A percentile compares a stretch with the other conserved stretches of the same genome.
These are phyloP conservation scores for Cyprinodon tularosa DNA, from an alignment of 2,113 vertebrate species.

Conservation along the genomic window DNA sequence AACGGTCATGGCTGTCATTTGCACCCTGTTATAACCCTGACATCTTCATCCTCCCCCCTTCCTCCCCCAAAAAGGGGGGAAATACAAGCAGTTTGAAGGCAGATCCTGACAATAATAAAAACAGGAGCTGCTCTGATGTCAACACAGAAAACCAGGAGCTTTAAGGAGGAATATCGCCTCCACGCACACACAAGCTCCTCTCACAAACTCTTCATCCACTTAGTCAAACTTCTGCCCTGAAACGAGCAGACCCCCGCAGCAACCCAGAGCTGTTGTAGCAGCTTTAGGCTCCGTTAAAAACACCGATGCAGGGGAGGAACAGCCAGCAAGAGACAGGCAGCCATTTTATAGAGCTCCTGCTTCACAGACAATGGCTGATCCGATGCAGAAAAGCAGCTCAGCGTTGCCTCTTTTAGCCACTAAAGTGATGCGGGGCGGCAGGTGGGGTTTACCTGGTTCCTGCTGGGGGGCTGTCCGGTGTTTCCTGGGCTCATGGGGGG, in stretches of 20 bases:
- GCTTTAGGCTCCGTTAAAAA: slow-evolving; percentile 57
- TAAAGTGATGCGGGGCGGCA: slow-evolving; percentile 41
- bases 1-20: slow-evolving; percentile 54
- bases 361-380: slow-evolving; percentile 92
- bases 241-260: slow-evolving; percentile 45
- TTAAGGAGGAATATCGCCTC: slow-evolving; percentile 49
- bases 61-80: not conserved
- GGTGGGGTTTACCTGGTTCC: slow-evolving; percentile 87
- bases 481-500: slow-evolving; percentile 93
- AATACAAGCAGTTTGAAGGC: not conserved
- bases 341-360: slow-evolving; percentile 91
- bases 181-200: slow-evolving; percentile 49
- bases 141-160: slow-evolving; percentile 39
- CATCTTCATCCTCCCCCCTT: slow-evolving; percentile 41
- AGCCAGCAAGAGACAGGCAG: slow-evolving; percentile 86
- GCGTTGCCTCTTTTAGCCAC: slow-evolving; percentile 34
- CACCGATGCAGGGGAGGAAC: slow-evolving; percentile 64
- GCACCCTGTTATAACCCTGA: slow-evolving; percentile 53
- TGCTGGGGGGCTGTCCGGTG: slow-evolving; percentile 86
- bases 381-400: slow-evolving; percentile 73
- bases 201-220: slow-evolving; percentile 68
- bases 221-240: slow-evolving; percentile 64
- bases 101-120: slow-evolving; percentile 24
- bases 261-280: not conserved
- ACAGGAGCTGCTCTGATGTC: slow-evolving; percentile 14